Base-by-base conservation (phyloP, 2,113 vertebrate species). In the Neofelis nebulosa region DNA sequence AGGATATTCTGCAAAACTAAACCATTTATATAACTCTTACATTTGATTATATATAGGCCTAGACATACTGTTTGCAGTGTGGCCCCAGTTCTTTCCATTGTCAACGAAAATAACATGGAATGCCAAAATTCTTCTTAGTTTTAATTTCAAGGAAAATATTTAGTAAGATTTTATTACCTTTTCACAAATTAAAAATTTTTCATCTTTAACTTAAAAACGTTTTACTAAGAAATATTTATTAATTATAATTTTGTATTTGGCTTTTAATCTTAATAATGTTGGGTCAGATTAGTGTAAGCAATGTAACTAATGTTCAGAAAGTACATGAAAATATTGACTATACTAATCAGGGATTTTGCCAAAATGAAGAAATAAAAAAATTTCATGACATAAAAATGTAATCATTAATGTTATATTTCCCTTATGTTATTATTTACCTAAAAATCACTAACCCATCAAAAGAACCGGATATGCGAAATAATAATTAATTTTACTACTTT, bases 321-420 rank as follows among this genome's bases (percentile, higher is more conserved):
- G 79, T 80, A 61, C 31, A 31, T 88, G 55, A 79, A 93, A 94
- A 91, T 63, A 83, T 11, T 84, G 31, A 83, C 36, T 45, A 50
- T 33, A 61, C 33, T 57, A 74, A 89, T 76, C 84, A 85, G 13
- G 21, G 1, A 91, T 74, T 93, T 96, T 91, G 31, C 10, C 55
- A 25, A 95, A 71, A 88, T 91, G 45, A 78, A 96, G 63, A 12
- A 76, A 96, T 93, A 25, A 86, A 85, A 79, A 96, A 25, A 65
- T 9, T 84, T 83, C 13, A 57, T 71, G 4, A 96, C 68, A 88
- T 80, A 80, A 95, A 68, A 10, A 73, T 12, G 16, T 41, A 73
- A 50, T 38, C 74, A 89, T 55, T 85, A 84, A 88, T 96, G 87
- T 63, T 61, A n/a, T 33, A 76, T 76, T 68, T 89, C 9, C 78